Conservation (phyloP, 2,797 vertebrate species). For the Neostethus bicornis region DNA sequence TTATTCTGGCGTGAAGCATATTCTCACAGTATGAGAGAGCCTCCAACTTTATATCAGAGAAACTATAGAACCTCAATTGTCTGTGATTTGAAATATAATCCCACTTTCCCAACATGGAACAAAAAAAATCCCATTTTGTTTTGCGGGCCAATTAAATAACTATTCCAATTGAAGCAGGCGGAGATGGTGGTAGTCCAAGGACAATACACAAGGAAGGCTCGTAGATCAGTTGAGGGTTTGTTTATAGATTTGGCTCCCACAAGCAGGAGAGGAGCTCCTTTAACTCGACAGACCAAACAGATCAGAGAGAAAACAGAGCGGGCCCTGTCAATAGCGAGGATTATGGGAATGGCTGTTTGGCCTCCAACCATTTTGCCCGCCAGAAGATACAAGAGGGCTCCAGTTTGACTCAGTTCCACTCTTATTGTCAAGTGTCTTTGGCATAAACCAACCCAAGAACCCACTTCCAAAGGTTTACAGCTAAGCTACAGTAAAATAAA, state of each 20-base stretch:
- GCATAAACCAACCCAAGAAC: constrained; percentile 38
- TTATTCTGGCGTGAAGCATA: constrained; percentile 42
- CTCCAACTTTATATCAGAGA: constrained; percentile 50
- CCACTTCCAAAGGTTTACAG: constrained; percentile 44
- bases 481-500: constrained; percentile 34
- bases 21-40: constrained; percentile 49
- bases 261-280: constrained; percentile 69
- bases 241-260: constrained; percentile 72
- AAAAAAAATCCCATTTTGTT: constrained; percentile 56
- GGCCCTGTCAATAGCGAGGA: constrained; percentile 71
- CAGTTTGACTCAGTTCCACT: constrained; percentile 71
- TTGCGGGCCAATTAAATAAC: constrained; percentile 70
- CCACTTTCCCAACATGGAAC: constrained; percentile 36
- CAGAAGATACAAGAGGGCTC: constrained; percentile 76
- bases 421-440: constrained; percentile 72
- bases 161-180: constrained; percentile 63
- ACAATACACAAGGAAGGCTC: constrained; percentile 62
- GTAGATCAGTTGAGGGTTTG: constrained; percentile 67
- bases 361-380: constrained; percentile 72
- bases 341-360: constrained; percentile 75
- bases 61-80: constrained; percentile 37
- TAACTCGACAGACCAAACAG: constrained; percentile 75
- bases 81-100: constrained; percentile 51
- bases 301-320: constrained; percentile 73
- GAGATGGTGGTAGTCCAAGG: constrained; percentile 60